These are phyloP conservation scores for Solenodon paradoxus DNA, from an alignment of 2,113 vertebrate species.

Conservation along the genomic window DNA sequence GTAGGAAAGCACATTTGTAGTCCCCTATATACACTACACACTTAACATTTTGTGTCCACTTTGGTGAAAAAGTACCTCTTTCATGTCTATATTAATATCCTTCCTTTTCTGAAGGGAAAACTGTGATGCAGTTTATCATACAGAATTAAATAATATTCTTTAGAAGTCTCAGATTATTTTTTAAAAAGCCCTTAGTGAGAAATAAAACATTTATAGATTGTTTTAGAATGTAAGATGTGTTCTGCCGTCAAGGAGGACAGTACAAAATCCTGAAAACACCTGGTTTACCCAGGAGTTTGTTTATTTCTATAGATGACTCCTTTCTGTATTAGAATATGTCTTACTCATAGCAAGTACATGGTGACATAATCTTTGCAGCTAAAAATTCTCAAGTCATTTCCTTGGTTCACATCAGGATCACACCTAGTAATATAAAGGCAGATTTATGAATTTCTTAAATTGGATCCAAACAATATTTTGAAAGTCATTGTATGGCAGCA, in stretches of 20 bases:
- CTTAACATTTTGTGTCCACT: too few species aligned
- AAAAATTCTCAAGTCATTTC: neutral
- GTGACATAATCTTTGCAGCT: neutral
- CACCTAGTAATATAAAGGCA: neutral
- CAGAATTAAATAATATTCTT: neutral
- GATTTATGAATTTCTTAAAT: neutral
- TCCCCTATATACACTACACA: too few species aligned
- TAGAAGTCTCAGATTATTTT: too few species aligned
- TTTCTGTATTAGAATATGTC: neutral
- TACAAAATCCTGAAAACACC: neutral
- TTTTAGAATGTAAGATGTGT: neutral
- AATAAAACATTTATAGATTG: neutral
- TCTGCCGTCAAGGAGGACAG: neutral
- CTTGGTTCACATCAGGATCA: neutral
- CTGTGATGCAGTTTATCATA: neutral
- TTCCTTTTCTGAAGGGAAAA: neutral
- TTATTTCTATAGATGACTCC: neutral
- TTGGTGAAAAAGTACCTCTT: too few species aligned
- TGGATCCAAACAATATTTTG: neutral
- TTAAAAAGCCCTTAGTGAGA: neutral
- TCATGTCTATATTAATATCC: neutral
- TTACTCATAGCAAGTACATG: neutral
- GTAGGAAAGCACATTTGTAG: neutral
- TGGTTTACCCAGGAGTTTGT: neutral
- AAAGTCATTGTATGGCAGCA: neutral